Evolutionary conservation across 92 coral and sea anemone species (phyloP).

Genomic region (Chrysogorgia sp.): DNA sequence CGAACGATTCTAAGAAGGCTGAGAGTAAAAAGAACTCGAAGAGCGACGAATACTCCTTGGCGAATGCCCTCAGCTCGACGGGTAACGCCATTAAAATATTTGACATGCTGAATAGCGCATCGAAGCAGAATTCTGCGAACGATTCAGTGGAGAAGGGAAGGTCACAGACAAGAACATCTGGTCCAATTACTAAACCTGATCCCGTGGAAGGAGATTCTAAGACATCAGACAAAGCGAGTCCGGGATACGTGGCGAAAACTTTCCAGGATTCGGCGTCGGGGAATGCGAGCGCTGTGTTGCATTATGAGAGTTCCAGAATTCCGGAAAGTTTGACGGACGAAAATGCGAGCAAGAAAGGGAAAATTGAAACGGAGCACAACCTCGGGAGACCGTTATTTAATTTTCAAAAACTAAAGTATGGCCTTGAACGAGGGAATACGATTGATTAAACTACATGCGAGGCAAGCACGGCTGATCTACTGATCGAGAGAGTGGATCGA

Average conservation of each 20-base stretch:
- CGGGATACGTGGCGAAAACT: too few species aligned
- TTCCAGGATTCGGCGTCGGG: neutral
- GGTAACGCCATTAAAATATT: constrained; percentile 24
- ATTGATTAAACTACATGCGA: constrained; percentile 7
- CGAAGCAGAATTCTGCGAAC: constrained; percentile 1
- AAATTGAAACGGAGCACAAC: neutral
- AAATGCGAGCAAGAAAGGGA: constrained; percentile 35
- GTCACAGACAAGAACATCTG: neutral
- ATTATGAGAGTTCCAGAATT: neutral
- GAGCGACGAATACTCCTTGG: neutral
- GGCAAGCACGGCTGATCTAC: too few species aligned
- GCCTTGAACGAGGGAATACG: constrained; percentile 37
- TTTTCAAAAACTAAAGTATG: constrained; percentile 10
- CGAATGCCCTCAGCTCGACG: constrained; percentile 21
- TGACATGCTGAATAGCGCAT: constrained; percentile 13
- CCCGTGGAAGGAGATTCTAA: too few species aligned
- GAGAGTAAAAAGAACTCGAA: neutral
- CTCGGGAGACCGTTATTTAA: constrained; percentile 14
- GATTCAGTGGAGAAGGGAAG: neutral
- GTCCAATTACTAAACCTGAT: too few species aligned
- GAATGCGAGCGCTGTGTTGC: neutral
- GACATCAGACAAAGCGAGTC: too few species aligned
- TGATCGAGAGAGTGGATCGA: too few species aligned
- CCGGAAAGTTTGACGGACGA: neutral
- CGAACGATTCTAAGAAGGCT: neutral